Percentiles rank a stretch among this genome's conserved stretches.
Evolutionary conservation across 2,888 invertebrate genomes (phyloP).

Genomic region (Falcaria lacertinaria): DNA sequence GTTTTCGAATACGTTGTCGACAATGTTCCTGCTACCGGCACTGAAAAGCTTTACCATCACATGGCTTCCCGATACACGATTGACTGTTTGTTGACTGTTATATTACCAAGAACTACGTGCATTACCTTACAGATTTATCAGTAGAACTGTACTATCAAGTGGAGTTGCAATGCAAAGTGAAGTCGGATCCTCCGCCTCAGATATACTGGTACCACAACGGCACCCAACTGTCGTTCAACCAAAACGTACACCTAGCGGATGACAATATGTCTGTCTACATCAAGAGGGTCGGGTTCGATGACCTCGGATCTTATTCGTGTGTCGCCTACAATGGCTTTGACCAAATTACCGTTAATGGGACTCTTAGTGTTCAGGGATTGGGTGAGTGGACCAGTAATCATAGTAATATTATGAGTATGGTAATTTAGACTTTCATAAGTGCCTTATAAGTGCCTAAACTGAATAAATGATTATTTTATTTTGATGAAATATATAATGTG

Average conservation of each 20-base stretch:
- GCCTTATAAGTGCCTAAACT: no score
- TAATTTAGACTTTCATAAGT: no score
- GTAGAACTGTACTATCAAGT: slow-evolving; percentile 47
- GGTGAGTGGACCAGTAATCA: slow-evolving; percentile 34
- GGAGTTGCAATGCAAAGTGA: slow-evolving; percentile 40
- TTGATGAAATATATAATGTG: no score
- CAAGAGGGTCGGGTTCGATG: slow-evolving; percentile 40
- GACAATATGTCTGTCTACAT: slow-evolving; percentile 39
- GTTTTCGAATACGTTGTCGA: no score
- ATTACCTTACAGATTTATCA: slow-evolving; percentile 36
- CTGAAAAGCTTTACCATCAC: no score
- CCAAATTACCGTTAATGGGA: slow-evolving; percentile 37
- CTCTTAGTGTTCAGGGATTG: slow-evolving; percentile 44
- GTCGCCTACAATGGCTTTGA: slow-evolving; percentile 71
- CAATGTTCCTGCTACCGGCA: no score
- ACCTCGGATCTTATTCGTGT: slow-evolving; percentile 75
- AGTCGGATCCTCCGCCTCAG: slow-evolving; percentile 36
- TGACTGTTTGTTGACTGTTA: no score
- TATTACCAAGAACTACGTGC: no score
- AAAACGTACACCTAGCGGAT: slow-evolving; percentile 31
- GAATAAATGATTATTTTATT: no score
- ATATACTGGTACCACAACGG: slow-evolving; percentile 55
- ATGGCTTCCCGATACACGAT: no score
- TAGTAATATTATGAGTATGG: no score
- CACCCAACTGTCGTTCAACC: slow-evolving; percentile 27